Evolutionary conservation across 2,797 vertebrate species (phyloP).

Genomic region (Cyclopterus lumpus): DNA sequence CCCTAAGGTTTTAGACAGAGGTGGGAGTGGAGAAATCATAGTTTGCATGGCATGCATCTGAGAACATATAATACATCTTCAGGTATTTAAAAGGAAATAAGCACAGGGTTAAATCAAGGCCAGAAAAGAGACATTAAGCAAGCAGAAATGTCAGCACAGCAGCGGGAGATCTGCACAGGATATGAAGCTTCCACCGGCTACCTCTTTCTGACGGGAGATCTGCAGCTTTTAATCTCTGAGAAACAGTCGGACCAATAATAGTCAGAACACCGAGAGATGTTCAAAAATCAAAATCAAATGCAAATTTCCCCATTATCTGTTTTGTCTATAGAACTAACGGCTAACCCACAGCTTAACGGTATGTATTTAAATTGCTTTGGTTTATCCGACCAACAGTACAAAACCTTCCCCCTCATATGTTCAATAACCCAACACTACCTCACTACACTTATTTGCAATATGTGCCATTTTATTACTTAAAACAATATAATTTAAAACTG

Average conservation of each 20-base stretch:
- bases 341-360: neutral
- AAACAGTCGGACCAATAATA: neutral
- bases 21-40: conserved; percentile 16
- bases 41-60: conserved; percentile 20
- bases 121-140: conserved; percentile 31
- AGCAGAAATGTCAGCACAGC: conserved; percentile 45
- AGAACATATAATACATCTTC: conserved; percentile 30
- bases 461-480: too few relatives aligned
- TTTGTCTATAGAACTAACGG: neutral
- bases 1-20: conserved; percentile 1
- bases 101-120: conserved; percentile 46
- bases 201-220: conserved; percentile 21
- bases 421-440: too few relatives aligned
- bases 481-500: too few relatives aligned
- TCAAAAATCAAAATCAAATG: neutral
- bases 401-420: neutral
- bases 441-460: too few relatives aligned
- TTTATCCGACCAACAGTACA: neutral
- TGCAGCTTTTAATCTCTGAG: conserved; percentile 3
- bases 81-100: conserved; percentile 31
- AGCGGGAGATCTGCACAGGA: conserved; percentile 53
- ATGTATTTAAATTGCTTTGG: neutral
- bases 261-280: neutral
- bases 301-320: neutral
- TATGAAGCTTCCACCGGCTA: conserved; percentile 52